phyloP scores from a whole-genome alignment of 2,113 vertebrate species.

The Charina bottae region DNA sequence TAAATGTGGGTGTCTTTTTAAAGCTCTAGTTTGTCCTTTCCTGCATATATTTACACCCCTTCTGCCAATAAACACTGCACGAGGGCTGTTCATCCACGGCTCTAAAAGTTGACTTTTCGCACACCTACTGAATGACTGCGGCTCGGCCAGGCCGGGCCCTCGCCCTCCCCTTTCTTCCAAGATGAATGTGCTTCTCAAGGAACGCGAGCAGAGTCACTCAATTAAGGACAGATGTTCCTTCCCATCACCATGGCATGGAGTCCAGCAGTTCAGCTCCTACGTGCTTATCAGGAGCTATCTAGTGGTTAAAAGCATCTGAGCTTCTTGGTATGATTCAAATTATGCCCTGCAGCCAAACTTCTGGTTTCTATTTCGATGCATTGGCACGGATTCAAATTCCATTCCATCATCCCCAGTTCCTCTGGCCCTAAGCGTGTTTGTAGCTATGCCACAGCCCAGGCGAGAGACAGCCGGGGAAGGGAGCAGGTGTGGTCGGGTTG shows the following conservation, averaged over 20 bases:
- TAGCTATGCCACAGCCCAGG: neutral
- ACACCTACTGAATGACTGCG: slow-evolving; percentile 24
- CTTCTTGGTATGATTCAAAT: fast-evolving
- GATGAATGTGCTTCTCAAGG: slow-evolving; percentile 8
- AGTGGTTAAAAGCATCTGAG: neutral
- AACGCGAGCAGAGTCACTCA: neutral
- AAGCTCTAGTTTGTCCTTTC: neutral
- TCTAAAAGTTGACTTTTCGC: slow-evolving; percentile 21
- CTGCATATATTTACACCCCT: slow-evolving; percentile 38
- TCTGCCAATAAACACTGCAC: slow-evolving; percentile 41
- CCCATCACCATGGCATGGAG: neutral
- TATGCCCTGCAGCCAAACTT: slow-evolving; percentile 20
- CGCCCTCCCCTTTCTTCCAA: neutral
- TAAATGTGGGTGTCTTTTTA: no score
- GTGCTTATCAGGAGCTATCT: neutral
- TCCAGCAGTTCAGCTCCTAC: neutral
- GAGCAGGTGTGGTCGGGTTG: neutral
- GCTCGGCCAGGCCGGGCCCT: neutral
- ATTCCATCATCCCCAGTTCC: neutral
- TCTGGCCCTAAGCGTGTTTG: neutral
- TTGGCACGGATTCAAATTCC: slow-evolving; percentile 6
- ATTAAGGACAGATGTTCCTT: neutral
- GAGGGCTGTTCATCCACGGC: neutral
- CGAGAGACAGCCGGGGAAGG: neutral
- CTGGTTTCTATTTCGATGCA: slow-evolving; percentile 3